phyloP scores from a whole-genome alignment of 1,140 invertebrate genomes.

The Drosophila murphyi region DNA sequence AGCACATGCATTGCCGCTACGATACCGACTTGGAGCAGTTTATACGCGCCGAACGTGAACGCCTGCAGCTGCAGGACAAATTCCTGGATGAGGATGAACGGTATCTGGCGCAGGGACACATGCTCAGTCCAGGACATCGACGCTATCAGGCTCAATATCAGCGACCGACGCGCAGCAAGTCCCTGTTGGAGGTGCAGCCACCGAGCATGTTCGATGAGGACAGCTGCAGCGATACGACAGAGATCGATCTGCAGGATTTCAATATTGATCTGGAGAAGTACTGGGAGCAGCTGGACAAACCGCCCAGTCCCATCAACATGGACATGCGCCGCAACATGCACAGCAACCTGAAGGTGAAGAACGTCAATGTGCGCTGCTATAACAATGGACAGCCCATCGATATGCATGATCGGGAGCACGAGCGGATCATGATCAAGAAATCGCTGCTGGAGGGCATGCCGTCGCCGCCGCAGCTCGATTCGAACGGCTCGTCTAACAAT shows the following conservation, averaged over 20 bases:
- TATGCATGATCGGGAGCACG: constrained; percentile 80
- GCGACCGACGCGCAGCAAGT: constrained; percentile 77
- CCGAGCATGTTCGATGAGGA: constrained; percentile 80
- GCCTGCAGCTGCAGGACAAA: constrained; percentile 78
- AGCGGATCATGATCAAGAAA: constrained; percentile 82
- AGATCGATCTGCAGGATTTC: constrained; percentile 83
- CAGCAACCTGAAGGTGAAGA: constrained; percentile 81
- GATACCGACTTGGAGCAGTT: constrained; percentile 83
- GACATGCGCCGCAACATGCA: constrained; percentile 84
- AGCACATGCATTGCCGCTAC: constrained; percentile 82
- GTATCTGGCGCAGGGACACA: constrained; percentile 54
- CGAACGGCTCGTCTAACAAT: constrained; percentile 63
- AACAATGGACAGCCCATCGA: constrained; percentile 84
- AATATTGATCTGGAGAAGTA: constrained; percentile 84
- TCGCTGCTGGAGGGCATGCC: constrained; percentile 81
- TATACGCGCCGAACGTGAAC: constrained; percentile 78
- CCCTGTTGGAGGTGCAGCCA: constrained; percentile 79
- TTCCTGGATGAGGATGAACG: constrained; percentile 84
- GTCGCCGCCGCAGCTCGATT: constrained; percentile 75
- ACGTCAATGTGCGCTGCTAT: constrained; percentile 81
- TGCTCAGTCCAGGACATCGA: constrained; percentile 20
- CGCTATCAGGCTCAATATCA: constrained; percentile 49
- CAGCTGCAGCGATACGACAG: constrained; percentile 82
- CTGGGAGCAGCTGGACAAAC: constrained; percentile 83
- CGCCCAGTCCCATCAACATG: constrained; percentile 81